These are phyloP conservation scores for Brachyptera risi DNA, from an alignment of 2,888 invertebrate species.

Conservation along the genomic window DNA sequence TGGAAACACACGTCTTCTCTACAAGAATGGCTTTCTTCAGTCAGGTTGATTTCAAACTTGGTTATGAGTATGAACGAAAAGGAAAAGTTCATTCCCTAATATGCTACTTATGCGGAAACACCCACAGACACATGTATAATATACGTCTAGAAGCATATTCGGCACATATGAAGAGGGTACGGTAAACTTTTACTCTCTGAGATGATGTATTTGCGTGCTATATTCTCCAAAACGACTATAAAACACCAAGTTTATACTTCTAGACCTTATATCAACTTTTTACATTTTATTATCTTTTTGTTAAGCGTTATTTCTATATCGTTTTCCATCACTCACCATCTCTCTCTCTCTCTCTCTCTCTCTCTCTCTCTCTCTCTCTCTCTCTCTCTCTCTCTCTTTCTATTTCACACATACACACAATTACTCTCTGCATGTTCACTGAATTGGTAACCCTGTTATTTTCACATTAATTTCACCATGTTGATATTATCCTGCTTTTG, in stretches of 20 bases:
- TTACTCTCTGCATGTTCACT: too few relatives aligned
- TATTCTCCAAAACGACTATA: constrained; percentile 4
- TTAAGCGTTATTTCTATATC: too few relatives aligned
- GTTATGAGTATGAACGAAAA: background rate
- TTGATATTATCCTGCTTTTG: background rate
- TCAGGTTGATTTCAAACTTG: background rate
- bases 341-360: too few relatives aligned
- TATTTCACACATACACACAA: too few relatives aligned
- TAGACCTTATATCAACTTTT: too few relatives aligned
- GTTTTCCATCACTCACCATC: too few relatives aligned
- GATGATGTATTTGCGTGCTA: constrained; percentile 1
- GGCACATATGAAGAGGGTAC: background rate
- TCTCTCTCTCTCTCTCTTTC: too few relatives aligned
- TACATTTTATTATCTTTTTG: too few relatives aligned
- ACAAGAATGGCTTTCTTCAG: too few relatives aligned
- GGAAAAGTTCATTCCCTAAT: background rate
- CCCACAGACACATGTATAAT: background rate
- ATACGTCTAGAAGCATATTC: background rate
- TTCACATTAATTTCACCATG: background rate
- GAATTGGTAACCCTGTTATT: too few relatives aligned
- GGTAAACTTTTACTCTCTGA: background rate
- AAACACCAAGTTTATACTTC: background rate
- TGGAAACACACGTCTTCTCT: too few relatives aligned
- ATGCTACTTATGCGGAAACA: background rate
- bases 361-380: too few relatives aligned